A percentile compares a stretch with the other conserved stretches of the same genome.
Evolutionary conservation across 2,113 vertebrate species (phyloP).

Genomic region (Emydura subglobosa): DNA sequence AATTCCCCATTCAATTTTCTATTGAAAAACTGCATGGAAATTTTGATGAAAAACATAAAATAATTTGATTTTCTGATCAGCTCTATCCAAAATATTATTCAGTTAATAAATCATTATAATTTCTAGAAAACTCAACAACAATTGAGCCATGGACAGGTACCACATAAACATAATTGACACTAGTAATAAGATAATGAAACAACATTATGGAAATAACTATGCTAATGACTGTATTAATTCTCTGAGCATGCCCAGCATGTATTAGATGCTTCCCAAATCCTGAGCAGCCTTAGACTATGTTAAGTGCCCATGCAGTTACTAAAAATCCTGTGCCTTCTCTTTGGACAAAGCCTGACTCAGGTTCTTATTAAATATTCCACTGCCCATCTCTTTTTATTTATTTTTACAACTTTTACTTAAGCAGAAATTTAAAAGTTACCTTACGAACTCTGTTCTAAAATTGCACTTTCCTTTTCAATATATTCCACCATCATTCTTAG

Average conservation of each 20-base stretch:
- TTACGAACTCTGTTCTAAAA: not conserved
- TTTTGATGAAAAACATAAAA: too few relatives aligned
- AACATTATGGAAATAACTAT: not conserved
- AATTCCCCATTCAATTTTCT: too few relatives aligned
- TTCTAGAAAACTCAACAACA: too few relatives aligned
- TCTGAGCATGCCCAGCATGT: not conserved
- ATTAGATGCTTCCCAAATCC: accelerated
- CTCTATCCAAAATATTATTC: too few relatives aligned
- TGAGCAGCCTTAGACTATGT: not conserved
- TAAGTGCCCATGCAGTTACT: not conserved
- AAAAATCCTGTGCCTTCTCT: not conserved
- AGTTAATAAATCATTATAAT: too few relatives aligned
- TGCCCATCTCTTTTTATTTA: not conserved
- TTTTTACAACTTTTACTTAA: not conserved
- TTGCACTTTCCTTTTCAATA: not conserved
- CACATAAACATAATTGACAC: too few relatives aligned
- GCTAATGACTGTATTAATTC: not conserved
- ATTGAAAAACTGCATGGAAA: too few relatives aligned
- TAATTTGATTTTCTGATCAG: too few relatives aligned
- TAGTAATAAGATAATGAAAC: not conserved
- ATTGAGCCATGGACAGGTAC: too few relatives aligned
- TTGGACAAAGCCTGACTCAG: not conserved
- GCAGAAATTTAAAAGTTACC: not conserved
- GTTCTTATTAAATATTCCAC: not conserved
- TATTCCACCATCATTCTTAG: not conserved